Evolutionary conservation across 2,797 vertebrate species (phyloP).

Genomic region (Vipera ursinii): DNA sequence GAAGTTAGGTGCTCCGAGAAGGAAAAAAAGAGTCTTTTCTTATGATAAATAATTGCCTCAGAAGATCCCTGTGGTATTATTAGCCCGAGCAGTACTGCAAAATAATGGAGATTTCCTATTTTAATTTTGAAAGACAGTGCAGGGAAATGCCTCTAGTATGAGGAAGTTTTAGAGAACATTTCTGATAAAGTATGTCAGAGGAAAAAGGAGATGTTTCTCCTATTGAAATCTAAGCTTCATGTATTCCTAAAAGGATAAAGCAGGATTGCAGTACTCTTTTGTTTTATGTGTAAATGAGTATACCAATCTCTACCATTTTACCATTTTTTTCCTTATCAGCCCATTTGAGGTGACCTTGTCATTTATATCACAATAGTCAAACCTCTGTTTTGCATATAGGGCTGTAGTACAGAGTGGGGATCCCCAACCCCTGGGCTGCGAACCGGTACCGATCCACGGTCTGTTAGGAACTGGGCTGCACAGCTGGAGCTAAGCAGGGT

Average conservation of each 20-base stretch:
- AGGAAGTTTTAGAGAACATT: not conserved
- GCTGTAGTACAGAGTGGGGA: not conserved
- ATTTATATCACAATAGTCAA: not conserved
- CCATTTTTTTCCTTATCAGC: not conserved
- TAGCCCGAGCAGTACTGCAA: not conserved
- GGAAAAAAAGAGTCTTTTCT: not conserved
- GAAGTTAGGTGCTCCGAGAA: not conserved
- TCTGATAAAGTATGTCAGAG: not conserved
- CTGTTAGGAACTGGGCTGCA: no score
- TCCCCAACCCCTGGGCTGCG: no score
- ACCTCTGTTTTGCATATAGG: not conserved
- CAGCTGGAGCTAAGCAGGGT: no score
- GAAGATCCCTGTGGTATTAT: not conserved
- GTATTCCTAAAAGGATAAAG: not conserved
- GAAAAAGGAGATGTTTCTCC: not conserved
- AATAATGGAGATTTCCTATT: not conserved
- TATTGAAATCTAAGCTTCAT: not conserved
- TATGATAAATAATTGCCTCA: not conserved
- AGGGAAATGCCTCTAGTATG: not conserved
- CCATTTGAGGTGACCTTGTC: not conserved
- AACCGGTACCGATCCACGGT: no score
- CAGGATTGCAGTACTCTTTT: not conserved
- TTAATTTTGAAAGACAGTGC: not conserved
- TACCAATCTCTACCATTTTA: not conserved
- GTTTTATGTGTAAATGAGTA: not conserved